Base-by-base conservation (phyloP, 1,140 invertebrate genomes). In the Diachasma alloeum region DNA sequence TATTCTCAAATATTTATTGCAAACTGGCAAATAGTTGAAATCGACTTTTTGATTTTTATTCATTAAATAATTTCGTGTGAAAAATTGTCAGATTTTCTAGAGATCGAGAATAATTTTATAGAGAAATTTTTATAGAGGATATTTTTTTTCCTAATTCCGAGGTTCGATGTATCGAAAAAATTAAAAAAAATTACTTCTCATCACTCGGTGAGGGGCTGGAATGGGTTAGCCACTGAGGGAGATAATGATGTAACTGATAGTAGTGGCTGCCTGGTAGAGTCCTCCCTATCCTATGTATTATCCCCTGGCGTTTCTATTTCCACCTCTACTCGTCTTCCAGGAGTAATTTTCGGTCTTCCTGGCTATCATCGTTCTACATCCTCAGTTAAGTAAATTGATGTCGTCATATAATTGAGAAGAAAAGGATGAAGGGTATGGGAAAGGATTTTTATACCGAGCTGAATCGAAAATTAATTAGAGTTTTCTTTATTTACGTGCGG, bases 241-340 rank as follows among this genome's bases (percentile, higher is more conserved):
- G 86, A 87, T 89, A 90, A 90, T 89, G 86, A 86, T 84, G 84
- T 86, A 87, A 89, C 87, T 88, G 88, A 90, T 89, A 88, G 86
- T 83, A 83, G 83, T 80, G 84, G 86, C 85, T 86, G 87, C 86
- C 83, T 84, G 76, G 82, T 31, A 24, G 11, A 46, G 82, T 78
- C 79, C 80, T 81, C 79, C 31, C 78, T 83, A 78, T 48, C 67
- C 71, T 78, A 68, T 72, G 70, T 74, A 74, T 46, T 76, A 74
- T 75, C 68, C 46, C 80, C 78, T 76, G 77, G 74, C 80, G 78
- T 81, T 80, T 80, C 82, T 56, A 72, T 77, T 79, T 53, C 68
- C 36, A 37, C 73, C 59, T 68, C 26, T 24, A 46, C 53, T 42
- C 80, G 83, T 81, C 83, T 84, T 82, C 79, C 79, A 75, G 76